A percentile compares a stretch with the other conserved stretches of the same genome.
Conservation (phyloP, 1,140 invertebrate genomes). For the Hypothenemus hampei region DNA sequence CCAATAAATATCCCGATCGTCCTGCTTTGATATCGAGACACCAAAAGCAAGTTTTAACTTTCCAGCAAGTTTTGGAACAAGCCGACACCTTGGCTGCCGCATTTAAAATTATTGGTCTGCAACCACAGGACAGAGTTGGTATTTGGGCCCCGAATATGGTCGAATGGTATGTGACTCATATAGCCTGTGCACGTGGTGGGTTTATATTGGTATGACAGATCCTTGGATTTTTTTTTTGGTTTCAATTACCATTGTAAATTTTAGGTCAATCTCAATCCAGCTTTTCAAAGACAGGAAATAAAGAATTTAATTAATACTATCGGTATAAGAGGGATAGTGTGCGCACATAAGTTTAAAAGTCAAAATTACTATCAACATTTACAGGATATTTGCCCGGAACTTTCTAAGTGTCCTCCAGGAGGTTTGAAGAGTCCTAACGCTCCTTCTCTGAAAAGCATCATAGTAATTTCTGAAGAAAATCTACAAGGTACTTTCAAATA, state of each 20-base stretch:
- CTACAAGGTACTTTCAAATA: slow-evolving; percentile 60
- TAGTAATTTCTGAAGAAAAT: no score
- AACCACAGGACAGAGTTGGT: slow-evolving; percentile 77
- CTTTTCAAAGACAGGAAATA: slow-evolving; percentile 71
- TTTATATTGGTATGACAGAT: slow-evolving; percentile 77
- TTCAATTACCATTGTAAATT: no score
- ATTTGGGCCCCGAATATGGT: slow-evolving; percentile 84
- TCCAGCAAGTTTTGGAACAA: slow-evolving; percentile 57
- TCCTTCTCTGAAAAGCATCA: slow-evolving; percentile 35
- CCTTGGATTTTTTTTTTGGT: no score
- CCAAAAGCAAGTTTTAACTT: slow-evolving; percentile 60
- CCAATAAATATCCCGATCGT: slow-evolving; percentile 51
- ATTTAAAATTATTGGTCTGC: slow-evolving; percentile 68
- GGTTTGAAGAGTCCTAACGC: slow-evolving; percentile 40
- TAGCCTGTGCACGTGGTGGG: slow-evolving; percentile 77
- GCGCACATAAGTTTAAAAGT: slow-evolving; percentile 58
- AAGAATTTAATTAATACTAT: slow-evolving; percentile 77
- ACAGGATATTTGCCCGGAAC: slow-evolving; percentile 49
- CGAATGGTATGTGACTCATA: slow-evolving; percentile 75
- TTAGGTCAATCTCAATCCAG: slow-evolving; percentile 79
- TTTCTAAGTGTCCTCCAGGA: slow-evolving; percentile 44
- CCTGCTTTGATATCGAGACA: slow-evolving; percentile 57
- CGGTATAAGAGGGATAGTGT: slow-evolving; percentile 64
- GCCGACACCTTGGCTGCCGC: slow-evolving; percentile 77
- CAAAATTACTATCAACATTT: slow-evolving; percentile 72